A percentile compares a stretch with the other conserved stretches of the same genome.
These are phyloP conservation scores for Ernsta delagoae DNA, from an alignment of 2,888 invertebrate species.

Conservation along the genomic window DNA sequence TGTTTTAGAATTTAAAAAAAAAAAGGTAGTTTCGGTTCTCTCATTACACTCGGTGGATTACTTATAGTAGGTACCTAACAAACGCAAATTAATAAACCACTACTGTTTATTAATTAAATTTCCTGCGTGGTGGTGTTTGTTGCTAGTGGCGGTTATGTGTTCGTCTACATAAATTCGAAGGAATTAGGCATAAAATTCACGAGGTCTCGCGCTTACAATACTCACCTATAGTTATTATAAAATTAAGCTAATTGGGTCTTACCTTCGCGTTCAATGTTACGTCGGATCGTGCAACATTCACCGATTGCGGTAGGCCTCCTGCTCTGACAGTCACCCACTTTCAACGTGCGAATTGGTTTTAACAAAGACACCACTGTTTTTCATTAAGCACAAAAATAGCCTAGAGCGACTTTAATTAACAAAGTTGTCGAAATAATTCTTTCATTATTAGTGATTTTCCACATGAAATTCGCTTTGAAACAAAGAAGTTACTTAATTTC, in stretches of 20 bases:
- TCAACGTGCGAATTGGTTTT: conserved; percentile 67
- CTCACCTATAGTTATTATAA: conserved; percentile 47
- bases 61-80: too few relatives aligned
- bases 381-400: conserved; percentile 27
- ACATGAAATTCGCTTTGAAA: neutral
- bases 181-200: neutral
- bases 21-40: too few relatives aligned
- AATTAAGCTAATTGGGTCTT: conserved; percentile 68
- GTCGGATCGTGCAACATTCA: conserved; percentile 55
- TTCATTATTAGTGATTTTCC: neutral
- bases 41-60: too few relatives aligned
- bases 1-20: too few relatives aligned
- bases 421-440: conserved; percentile 44
- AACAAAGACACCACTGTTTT: conserved; percentile 66
- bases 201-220: conserved; percentile 39
- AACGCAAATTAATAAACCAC: too few relatives aligned
- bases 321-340: conserved; percentile 72
- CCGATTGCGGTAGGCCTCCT: conserved; percentile 52
- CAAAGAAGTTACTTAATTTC: neutral
- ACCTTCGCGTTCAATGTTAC: conserved; percentile 77
- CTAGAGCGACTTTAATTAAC: conserved; percentile 37
- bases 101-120: too few relatives aligned
- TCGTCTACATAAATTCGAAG: neutral
- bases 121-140: too few relatives aligned
- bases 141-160: too few relatives aligned